phyloP scores from a whole-genome alignment of 2,888 invertebrate species.

The Microctonus hyperodae region DNA sequence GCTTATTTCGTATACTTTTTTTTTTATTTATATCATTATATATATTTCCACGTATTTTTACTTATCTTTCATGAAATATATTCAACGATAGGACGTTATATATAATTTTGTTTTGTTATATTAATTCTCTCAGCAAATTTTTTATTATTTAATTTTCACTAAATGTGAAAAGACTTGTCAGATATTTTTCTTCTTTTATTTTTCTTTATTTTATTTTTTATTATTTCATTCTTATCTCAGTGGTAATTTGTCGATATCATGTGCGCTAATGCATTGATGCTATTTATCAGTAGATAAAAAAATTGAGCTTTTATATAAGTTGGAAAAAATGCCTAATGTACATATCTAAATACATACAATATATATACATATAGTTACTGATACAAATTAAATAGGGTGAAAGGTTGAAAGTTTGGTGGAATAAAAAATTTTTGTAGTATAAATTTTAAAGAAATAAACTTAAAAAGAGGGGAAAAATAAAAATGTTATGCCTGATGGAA shows the following conservation, averaged over 20 bases:
- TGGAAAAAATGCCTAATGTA: neutral
- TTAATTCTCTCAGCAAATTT: too few species aligned
- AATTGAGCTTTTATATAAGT: constrained; percentile 10
- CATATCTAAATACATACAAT: neutral
- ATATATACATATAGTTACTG: neutral
- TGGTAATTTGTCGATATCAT: constrained; percentile 8
- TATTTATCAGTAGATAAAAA: neutral
- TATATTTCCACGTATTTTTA: too few species aligned
- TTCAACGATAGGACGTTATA: too few species aligned
- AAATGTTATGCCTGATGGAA: neutral
- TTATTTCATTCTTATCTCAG: neutral
- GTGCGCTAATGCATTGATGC: neutral
- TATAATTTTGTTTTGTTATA: too few species aligned
- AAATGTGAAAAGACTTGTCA: too few species aligned
- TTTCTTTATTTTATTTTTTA: too few species aligned
- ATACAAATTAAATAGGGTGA: neutral
- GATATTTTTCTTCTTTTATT: too few species aligned
- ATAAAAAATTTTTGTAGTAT: neutral
- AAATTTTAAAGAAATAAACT: neutral
- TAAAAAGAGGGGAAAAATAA: neutral
- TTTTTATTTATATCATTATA: too few species aligned
- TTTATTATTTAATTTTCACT: too few species aligned
- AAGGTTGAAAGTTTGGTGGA: neutral
- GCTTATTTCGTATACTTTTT: too few species aligned
- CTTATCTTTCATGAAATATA: too few species aligned